Percentiles rank a stretch among this genome's conserved stretches.
Conservation (phyloP, 1,140 invertebrate genomes). For the Anoplophora glabripennis region DNA sequence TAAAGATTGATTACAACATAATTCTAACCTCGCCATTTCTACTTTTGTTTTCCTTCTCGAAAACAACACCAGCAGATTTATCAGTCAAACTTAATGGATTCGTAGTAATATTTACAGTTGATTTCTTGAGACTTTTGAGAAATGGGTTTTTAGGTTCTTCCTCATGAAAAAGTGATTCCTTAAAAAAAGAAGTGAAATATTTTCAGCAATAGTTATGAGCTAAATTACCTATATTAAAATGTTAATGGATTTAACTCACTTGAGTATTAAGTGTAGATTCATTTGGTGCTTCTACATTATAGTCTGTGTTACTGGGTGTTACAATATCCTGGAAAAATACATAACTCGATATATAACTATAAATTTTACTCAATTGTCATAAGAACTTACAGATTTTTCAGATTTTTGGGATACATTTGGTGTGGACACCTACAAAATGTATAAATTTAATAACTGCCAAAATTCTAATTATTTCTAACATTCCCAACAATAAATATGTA, state of each 20-base stretch:
- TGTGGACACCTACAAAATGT: neutral
- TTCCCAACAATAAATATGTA: neutral
- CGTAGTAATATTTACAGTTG: constrained; percentile 11
- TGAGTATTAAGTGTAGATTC: constrained; percentile 19
- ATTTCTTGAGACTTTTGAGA: constrained; percentile 27
- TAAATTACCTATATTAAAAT: neutral
- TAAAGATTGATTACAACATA: neutral
- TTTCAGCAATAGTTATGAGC: neutral
- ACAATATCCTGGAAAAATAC: constrained; percentile 16
- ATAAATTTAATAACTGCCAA: no score
- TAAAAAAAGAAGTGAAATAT: constrained; percentile 7
- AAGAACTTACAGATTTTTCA: constrained; percentile 1
- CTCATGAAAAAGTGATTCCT: constrained; percentile 22
- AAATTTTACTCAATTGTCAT: no score
- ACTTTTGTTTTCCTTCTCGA: constrained; percentile 21
- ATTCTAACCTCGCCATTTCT: constrained; percentile 19
- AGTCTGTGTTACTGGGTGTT: constrained; percentile 6
- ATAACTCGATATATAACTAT: no score
- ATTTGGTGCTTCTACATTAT: constrained; percentile 1
- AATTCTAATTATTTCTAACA: neutral
- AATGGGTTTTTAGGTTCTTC: constrained; percentile 13
- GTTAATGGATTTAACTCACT: constrained; percentile 14
- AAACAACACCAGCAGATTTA: constrained; percentile 33
- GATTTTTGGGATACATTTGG: constrained; percentile 1
- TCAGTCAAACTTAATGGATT: constrained; percentile 38